Base-by-base conservation (phyloP, 2,797 vertebrate species). In the Myotis daubentonii region DNA sequence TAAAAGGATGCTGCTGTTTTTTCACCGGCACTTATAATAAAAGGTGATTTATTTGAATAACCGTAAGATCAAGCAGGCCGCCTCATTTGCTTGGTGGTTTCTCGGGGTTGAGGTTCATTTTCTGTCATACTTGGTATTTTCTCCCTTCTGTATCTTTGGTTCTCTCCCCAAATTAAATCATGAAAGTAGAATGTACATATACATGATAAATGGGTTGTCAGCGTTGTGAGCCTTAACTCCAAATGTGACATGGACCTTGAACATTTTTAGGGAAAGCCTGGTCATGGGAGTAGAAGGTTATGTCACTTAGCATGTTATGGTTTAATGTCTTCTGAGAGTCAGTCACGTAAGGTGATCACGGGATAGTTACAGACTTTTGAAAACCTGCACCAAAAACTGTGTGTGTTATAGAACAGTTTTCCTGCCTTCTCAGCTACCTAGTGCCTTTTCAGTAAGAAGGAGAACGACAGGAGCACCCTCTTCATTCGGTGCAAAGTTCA, bases 41-140 rank as follows among this genome's bases (percentile, higher is more conserved):
- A 95, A 92, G 44, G 33, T 94, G 87, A 87, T 92, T 95, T 93
- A 93, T 81, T 95, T 96, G 93, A 94, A 71, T 90, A 88, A 92
- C 70, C 86, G 30, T 93, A 70, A 78, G 49, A 71, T 81, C 41
- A 83, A 82, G 68, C 51, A 78, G 83, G 49, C 53, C 36, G 33
- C n/a, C 38, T 92, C 33, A 49, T 72, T 89, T 79, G 12, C 78
- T 87, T 86, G 60, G 60, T 93, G 41, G 8, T 84, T 94, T 94
- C 57, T 81, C 66, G 71, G 53, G 87, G 33, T 25, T 76, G 47
- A 83, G 81, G 78, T 95, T 93, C 95, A 80, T 93, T 97, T 92
- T 94, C 65, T 95, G 49, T 91, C 41, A 28, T 79, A 85, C 91
- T 84, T 82, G 36, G 19, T 53, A 60, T 60, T 93, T 60, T 53